Percentiles rank a stretch among this genome's conserved stretches.
Conservation (phyloP, 2,113 vertebrate species). For the Noctilio leporinus region DNA sequence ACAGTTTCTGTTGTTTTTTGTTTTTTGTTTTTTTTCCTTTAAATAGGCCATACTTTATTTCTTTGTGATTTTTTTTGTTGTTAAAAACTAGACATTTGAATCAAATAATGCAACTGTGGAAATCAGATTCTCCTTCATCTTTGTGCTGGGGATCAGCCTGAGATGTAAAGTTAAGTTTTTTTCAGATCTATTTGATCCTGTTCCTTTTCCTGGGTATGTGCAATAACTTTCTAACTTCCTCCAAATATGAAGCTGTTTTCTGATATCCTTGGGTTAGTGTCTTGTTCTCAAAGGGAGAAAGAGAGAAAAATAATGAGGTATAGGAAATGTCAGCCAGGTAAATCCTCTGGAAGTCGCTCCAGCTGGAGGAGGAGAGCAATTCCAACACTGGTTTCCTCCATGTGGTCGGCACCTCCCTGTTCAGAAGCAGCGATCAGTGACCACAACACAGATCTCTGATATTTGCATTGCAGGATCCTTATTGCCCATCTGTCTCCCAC, state of each 20-base stretch:
- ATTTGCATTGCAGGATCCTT: neutral
- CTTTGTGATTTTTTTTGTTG: neutral
- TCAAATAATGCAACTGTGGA: neutral
- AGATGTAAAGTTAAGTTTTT: neutral
- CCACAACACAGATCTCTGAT: neutral
- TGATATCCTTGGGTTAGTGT: neutral
- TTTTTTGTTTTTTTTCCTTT: neutral
- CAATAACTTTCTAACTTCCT: neutral
- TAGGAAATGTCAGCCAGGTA: neutral
- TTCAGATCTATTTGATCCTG: neutral
- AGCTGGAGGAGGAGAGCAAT: neutral
- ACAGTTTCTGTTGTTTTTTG: neutral
- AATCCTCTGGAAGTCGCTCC: neutral
- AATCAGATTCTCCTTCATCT: neutral
- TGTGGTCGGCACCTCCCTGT: neutral
- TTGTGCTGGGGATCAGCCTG: too few relatives aligned
- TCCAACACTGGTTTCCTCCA: neutral
- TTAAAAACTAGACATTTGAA: neutral
- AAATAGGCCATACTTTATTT: neutral
- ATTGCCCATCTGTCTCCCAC: neutral
- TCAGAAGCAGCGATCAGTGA: neutral
- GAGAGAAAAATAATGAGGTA: neutral
- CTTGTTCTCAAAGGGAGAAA: neutral
- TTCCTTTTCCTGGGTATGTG: neutral
- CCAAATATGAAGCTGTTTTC: neutral